phyloP scores from a whole-genome alignment of 2,113 vertebrate genomes.

The Cavia porcellus region DNA sequence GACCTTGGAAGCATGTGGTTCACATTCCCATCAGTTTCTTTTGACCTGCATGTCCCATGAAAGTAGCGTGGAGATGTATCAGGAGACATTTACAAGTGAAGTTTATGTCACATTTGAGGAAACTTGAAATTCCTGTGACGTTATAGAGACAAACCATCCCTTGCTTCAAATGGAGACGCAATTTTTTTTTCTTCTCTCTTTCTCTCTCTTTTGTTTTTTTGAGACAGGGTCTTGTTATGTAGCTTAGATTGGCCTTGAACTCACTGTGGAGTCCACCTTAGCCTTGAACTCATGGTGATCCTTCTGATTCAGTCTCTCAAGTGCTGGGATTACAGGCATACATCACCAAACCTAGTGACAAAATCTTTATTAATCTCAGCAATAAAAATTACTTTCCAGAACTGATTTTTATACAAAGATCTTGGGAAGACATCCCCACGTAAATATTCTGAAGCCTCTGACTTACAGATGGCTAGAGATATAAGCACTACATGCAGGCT shows the following conservation, averaged over 20 bases:
- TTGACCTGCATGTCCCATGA: background rate
- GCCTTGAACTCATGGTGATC: too few species aligned
- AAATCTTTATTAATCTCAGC: background rate
- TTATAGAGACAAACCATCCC: background rate
- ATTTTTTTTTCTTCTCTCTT: background rate
- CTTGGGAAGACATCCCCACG: background rate
- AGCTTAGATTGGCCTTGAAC: too few species aligned
- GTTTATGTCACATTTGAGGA: background rate
- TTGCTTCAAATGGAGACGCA: background rate
- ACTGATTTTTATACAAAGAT: background rate
- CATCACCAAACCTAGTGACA: background rate
- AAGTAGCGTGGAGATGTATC: background rate
- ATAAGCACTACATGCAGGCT: background rate
- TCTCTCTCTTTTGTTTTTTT: too few species aligned
- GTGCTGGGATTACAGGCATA: too few species aligned
- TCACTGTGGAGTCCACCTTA: too few species aligned
- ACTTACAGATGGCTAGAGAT: background rate
- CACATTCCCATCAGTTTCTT: background rate
- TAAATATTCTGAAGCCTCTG: background rate
- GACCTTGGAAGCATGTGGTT: background rate
- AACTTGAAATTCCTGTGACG: background rate
- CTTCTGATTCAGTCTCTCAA: too few species aligned
- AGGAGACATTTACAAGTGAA: background rate
- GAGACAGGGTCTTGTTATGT: too few species aligned
- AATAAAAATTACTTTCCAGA: background rate